phyloP scores from a whole-genome alignment of 1,140 invertebrate species.

The Lepeophtheirus salmonis region DNA sequence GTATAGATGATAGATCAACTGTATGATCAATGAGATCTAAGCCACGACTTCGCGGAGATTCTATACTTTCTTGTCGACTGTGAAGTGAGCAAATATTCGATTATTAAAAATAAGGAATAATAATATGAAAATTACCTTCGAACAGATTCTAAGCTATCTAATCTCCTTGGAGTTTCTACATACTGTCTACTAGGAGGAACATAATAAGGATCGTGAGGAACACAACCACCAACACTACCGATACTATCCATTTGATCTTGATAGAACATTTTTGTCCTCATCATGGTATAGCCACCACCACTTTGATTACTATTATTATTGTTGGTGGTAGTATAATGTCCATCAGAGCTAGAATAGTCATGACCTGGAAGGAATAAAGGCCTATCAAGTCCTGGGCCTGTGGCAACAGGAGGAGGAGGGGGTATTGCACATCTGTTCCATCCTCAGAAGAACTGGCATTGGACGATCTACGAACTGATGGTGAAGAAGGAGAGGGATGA shows the following conservation, averaged over 20 bases:
- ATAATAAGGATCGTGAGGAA: neutral
- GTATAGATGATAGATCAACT: neutral
- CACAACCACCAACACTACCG: neutral
- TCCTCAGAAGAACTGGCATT: conserved; percentile 18
- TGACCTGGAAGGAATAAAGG: conserved; percentile 5
- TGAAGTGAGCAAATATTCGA: neutral
- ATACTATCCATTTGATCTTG: neutral
- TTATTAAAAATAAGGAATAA: neutral
- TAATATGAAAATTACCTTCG: neutral
- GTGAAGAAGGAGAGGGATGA: conserved; percentile 32
- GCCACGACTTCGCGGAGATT: neutral
- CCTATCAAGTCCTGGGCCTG: conserved; percentile 9
- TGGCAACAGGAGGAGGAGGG: conserved; percentile 13
- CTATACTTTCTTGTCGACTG: neutral
- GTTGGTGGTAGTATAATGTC: neutral
- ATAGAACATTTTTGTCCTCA: neutral
- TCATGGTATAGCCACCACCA: neutral
- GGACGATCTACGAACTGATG: conserved; percentile 21
- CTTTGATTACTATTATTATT: neutral
- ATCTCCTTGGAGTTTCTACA: neutral
- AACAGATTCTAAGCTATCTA: neutral
- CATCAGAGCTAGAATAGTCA: neutral
- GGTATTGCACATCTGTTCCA: conserved; percentile 16
- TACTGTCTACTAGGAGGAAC: neutral
- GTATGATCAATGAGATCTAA: neutral